Evolutionary conservation across 2,888 invertebrate species (phyloP).

Genomic region (Nasonia oneida): DNA sequence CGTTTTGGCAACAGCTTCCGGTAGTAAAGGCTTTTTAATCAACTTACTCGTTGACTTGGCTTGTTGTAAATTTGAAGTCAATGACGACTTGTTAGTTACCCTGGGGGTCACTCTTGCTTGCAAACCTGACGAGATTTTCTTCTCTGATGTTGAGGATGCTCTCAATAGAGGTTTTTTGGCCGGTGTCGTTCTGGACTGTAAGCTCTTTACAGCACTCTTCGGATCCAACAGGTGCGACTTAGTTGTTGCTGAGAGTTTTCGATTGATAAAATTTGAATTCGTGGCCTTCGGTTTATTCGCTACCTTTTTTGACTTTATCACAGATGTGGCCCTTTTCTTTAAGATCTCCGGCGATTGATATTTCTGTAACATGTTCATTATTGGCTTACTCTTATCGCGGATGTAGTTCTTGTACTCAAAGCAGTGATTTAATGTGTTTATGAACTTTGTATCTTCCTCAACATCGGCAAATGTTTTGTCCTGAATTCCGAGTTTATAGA

Average conservation of each 20-base stretch:
- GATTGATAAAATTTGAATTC: neutral
- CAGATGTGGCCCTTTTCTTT: constrained; percentile 26
- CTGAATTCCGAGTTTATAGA: constrained; percentile 51
- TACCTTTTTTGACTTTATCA: constrained; percentile 19
- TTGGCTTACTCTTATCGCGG: constrained; percentile 59
- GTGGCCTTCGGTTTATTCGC: neutral
- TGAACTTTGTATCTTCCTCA: constrained; percentile 63
- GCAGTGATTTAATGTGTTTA: constrained; percentile 70
- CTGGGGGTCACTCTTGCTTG: neutral
- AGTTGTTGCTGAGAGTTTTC: neutral
- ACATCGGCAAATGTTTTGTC: constrained; percentile 60
- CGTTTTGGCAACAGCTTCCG: neutral
- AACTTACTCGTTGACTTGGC: neutral
- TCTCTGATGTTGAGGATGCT: neutral
- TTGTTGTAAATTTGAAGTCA: constrained; percentile 15
- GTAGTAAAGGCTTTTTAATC: neutral
- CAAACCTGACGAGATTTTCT: neutral
- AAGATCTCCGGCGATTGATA: constrained; percentile 40
- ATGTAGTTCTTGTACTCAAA: constrained; percentile 70
- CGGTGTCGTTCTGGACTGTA: constrained; percentile 28
- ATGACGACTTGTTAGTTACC: neutral
- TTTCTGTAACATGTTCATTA: constrained; percentile 55
- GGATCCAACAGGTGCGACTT: constrained; percentile 3
- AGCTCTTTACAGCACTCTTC: neutral
- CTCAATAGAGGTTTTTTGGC: neutral